Base-by-base conservation (phyloP, 2,888 invertebrate species). In the Cosmia trapezina region DNA sequence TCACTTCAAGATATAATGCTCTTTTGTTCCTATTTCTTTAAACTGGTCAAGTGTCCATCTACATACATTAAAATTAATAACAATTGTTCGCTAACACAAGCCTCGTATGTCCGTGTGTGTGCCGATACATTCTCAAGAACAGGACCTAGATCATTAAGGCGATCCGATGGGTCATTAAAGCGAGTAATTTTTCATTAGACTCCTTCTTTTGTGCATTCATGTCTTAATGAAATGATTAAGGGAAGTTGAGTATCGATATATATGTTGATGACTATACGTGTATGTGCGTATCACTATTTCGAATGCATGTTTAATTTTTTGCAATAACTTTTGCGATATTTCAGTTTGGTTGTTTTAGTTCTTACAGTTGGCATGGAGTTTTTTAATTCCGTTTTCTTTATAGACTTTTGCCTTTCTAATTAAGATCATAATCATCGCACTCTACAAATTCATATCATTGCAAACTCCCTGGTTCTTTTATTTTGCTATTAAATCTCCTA, bases 201-300 rank as follows among this genome's bases (percentile, higher is more conserved):
- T 92, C 89, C 86, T 92, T 89, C 89, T 92, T 92, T 93, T 94
- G 90, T 89, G 85, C 76, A 79, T 73, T 81, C 76, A 83, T 89
- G 89, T 86, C 88, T 87, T 93, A 94, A 94, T 94, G 90, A 93
- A 93, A 92, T 94, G 92, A 94, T 93, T 94, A 91, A 91, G 90
- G 92, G 91, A 92, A 91, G 91, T 90, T 83, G 89, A 81, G 85
- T 83, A 83, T 87, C 84, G 86, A 81, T 84, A 82, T 78, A 37
- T 71, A 70, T 63, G 28, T 66, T 66, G 62, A 69, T 68, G 41
- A 14, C 47, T 82, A 75, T 65, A 71, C 37, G 49, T 64, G 56
- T 51, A 28, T 66, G 69, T 49, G 57, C 54, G 49, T 74, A 70
- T 70, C 83, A 84, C 85, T 84, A 78, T 76, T 80, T 57, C 6